phyloP scores from a whole-genome alignment of 2,797 vertebrate species.

The Chaetodon trifasciatus region DNA sequence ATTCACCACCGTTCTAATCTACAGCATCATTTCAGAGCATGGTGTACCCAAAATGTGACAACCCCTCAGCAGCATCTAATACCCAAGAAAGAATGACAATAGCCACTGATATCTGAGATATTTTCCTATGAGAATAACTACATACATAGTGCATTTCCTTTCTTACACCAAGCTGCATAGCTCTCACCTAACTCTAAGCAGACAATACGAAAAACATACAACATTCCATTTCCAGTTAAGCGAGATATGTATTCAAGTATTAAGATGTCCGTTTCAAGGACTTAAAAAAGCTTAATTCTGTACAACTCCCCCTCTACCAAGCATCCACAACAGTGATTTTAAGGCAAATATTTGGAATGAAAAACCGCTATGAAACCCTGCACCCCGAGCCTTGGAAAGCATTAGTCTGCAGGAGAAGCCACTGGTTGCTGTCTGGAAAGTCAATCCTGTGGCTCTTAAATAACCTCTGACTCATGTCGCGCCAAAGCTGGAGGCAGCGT shows the following conservation, averaged over 20 bases:
- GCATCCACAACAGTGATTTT: slow-evolving; percentile 30
- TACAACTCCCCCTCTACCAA: slow-evolving; percentile 19
- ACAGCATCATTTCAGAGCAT: slow-evolving; percentile 15
- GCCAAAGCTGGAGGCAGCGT: slow-evolving; percentile 92
- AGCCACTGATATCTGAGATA: slow-evolving; percentile 15
- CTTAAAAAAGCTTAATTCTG: slow-evolving; percentile 28
- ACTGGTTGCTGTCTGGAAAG: slow-evolving; percentile 20
- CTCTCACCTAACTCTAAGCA: slow-evolving; percentile 19
- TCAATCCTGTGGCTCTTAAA: slow-evolving; percentile 54
- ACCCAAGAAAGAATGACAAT: slow-evolving; percentile 1
- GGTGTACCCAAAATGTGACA: slow-evolving; percentile 8
- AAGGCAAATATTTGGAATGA: slow-evolving; percentile 53
- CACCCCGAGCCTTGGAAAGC: slow-evolving; percentile 20
- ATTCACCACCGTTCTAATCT: slow-evolving; percentile 11
- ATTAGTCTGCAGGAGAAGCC: slow-evolving; percentile 29
- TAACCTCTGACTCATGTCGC: slow-evolving; percentile 87
- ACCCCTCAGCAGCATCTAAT: slow-evolving; percentile 27
- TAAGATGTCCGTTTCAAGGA: slow-evolving; percentile 36
- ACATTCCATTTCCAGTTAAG: slow-evolving; percentile 61
- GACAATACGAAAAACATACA: slow-evolving; percentile 12
- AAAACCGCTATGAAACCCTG: neutral
- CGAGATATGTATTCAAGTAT: slow-evolving; percentile 71
- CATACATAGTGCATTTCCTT: slow-evolving; percentile 41
- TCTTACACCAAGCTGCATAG: slow-evolving; percentile 39
- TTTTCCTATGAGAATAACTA: slow-evolving; percentile 35